A percentile compares a stretch with the other conserved stretches of the same genome.
Evolutionary conservation across 1,140 invertebrate species (phyloP).

Genomic region (Lepidurus apus): DNA sequence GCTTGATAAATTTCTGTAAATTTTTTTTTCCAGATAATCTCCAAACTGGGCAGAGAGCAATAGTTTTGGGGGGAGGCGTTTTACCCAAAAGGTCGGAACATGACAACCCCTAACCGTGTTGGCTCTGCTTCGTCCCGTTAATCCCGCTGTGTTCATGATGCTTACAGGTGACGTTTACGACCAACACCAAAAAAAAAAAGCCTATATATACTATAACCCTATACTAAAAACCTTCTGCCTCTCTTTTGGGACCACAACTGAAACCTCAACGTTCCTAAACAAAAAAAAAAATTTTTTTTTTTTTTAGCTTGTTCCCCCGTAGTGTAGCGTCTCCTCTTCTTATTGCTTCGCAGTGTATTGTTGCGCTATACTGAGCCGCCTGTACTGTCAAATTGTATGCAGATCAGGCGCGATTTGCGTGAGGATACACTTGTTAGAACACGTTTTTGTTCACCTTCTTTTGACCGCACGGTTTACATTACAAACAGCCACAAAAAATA

Average conservation of each 20-base stretch:
- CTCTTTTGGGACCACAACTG: not conserved
- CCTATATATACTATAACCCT: not conserved
- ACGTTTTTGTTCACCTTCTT: not conserved
- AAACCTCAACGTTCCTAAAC: not conserved
- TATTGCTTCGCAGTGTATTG: not conserved
- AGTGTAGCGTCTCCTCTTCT: not conserved
- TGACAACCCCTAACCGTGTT: slow-evolving; percentile 18
- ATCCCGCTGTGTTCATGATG: slow-evolving; percentile 18
- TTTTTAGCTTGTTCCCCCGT: not conserved
- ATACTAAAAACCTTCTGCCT: not conserved
- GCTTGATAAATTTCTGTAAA: no score
- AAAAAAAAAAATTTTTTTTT: not conserved
- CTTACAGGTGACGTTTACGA: slow-evolving; percentile 21
- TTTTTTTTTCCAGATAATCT: no score
- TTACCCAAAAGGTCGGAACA: not conserved
- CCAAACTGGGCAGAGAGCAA: no score
- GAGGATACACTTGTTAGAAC: not conserved
- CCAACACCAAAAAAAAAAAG: not conserved
- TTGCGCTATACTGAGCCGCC: not conserved
- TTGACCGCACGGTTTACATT: not conserved
- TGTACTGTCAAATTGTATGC: not conserved
- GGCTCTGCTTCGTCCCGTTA: slow-evolving; percentile 17
- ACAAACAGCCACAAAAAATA: no score
- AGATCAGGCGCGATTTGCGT: not conserved
- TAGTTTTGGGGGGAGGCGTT: not conserved